Percentiles rank a stretch among this genome's conserved stretches.
Conservation (phyloP, 2,797 vertebrate species). For the Malurus splendens region DNA sequence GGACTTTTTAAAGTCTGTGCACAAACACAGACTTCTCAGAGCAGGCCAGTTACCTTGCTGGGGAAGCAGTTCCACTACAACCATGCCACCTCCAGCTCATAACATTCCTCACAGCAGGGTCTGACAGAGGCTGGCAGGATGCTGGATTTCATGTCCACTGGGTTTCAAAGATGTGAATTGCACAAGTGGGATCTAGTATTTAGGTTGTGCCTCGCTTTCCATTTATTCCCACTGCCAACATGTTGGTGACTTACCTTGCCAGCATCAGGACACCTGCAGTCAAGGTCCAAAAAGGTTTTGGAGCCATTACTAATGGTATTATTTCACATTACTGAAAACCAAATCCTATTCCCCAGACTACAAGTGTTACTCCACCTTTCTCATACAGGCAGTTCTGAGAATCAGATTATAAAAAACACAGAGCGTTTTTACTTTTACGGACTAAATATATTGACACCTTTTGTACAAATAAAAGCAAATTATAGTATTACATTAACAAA, state of each 20-base stretch:
- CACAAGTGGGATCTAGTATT: background rate
- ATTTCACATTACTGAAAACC: background rate
- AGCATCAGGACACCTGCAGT: accelerated
- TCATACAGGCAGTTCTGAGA: background rate
- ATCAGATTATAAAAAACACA: background rate
- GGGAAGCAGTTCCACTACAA: background rate
- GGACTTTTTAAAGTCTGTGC: background rate
- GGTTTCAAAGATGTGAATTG: background rate
- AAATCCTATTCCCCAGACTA: background rate
- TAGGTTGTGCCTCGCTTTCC: background rate
- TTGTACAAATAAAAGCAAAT: constrained; percentile 66
- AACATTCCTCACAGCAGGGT: accelerated
- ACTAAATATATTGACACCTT: constrained; percentile 54
- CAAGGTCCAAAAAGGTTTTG: background rate
- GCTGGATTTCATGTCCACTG: too few species aligned
- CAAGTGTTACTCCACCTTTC: background rate
- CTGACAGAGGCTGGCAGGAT: too few species aligned
- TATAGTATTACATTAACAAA: constrained; percentile 60
- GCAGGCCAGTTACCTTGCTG: background rate
- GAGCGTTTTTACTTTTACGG: constrained; percentile 3
- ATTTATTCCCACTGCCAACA: background rate
- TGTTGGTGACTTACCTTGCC: background rate
- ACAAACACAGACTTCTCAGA: background rate
- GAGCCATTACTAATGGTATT: background rate
- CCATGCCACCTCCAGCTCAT: background rate